Evolutionary conservation across 2,113 vertebrate species (phyloP).

Genomic region (Heptranchias perlo): DNA sequence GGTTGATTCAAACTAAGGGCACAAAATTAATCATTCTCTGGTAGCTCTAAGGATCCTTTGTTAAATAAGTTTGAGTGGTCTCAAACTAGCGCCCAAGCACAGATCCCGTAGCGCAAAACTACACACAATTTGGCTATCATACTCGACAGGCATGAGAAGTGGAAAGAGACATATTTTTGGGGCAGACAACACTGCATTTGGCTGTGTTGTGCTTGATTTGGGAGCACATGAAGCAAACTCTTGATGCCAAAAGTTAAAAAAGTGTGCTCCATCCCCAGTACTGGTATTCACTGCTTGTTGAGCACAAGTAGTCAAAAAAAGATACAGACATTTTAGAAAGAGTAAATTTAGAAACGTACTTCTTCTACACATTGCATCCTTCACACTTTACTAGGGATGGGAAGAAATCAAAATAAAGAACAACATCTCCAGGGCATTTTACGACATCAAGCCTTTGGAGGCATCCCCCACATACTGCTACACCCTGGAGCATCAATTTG

Average conservation of each 20-base stretch:
- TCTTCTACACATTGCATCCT: background rate
- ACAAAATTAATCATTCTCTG: background rate
- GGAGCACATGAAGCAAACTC: background rate
- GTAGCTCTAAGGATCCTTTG: background rate
- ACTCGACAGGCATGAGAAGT: background rate
- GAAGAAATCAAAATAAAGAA: background rate
- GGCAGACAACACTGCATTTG: background rate
- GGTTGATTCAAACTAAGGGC: background rate
- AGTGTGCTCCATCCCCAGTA: background rate
- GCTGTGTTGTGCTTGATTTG: background rate
- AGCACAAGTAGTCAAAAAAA: background rate
- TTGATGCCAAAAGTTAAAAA: background rate
- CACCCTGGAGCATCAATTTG: background rate
- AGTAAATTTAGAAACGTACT: background rate
- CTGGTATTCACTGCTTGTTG: background rate
- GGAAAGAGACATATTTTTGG: background rate
- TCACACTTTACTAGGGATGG: background rate
- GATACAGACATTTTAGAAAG: background rate
- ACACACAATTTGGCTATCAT: background rate
- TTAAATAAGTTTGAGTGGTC: background rate
- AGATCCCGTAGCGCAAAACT: background rate
- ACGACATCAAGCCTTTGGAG: no score
- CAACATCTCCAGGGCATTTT: no score
- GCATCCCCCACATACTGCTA: background rate
- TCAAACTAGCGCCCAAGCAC: background rate